Conservation (phyloP, 1,140 invertebrate genomes). For the Teleogryllus occipitalis region DNA sequence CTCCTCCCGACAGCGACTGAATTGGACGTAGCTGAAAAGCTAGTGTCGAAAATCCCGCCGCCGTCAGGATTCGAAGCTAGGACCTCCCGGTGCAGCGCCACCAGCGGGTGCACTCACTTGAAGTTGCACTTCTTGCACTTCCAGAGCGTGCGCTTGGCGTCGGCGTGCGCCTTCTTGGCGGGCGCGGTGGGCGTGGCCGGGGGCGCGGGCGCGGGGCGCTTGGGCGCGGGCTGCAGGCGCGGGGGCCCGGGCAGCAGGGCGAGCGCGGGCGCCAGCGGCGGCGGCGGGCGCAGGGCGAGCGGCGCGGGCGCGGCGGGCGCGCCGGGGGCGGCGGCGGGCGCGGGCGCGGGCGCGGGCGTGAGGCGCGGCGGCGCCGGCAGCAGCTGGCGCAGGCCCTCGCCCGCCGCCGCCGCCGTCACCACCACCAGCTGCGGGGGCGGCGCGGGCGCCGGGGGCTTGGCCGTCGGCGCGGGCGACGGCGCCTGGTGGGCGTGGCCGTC, state of each 20-base stretch:
- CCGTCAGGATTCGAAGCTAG: too few relatives aligned
- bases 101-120: slow-evolving; percentile 44
- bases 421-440: neutral
- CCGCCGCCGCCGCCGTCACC: too few relatives aligned
- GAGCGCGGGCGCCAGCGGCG: slow-evolving; percentile 31
- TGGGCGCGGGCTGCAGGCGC: slow-evolving; percentile 6
- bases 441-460: slow-evolving; percentile 16
- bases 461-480: too few relatives aligned
- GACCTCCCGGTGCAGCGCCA: too few relatives aligned
- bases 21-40: too few relatives aligned
- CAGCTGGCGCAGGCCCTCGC: neutral
- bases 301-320: slow-evolving; percentile 19
- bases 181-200: neutral
- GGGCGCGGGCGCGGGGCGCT: neutral
- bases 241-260: slow-evolving; percentile 16
- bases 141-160: slow-evolving; percentile 53
- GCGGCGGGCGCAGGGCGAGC: slow-evolving; percentile 32
- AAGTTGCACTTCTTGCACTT: slow-evolving; percentile 81
- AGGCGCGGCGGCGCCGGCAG: slow-evolving; percentile 23
- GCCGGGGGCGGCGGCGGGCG: neutral
- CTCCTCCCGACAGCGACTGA: too few relatives aligned
- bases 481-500: slow-evolving; percentile 28
- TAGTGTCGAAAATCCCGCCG: too few relatives aligned
- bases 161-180: neutral
- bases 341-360: slow-evolving; percentile 20